Percentiles rank a stretch among this genome's conserved stretches.
These are phyloP conservation scores for Heterotis niloticus DNA, from an alignment of 2,113 vertebrate genomes.

Conservation along the genomic window DNA sequence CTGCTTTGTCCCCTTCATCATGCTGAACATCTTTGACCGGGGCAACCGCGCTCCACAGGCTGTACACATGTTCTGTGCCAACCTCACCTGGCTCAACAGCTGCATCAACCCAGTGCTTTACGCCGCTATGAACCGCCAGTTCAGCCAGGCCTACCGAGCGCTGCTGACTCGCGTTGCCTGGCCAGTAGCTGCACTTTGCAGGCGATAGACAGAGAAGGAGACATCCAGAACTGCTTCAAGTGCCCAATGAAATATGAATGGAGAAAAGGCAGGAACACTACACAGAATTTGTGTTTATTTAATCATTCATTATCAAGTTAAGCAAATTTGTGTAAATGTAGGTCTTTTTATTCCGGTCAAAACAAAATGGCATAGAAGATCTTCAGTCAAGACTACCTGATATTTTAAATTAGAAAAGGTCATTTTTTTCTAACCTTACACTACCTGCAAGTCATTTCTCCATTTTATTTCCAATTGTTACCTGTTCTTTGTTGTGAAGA, in stretches of 20 bases:
- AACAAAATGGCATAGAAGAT: too few species aligned
- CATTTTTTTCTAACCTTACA: too few species aligned
- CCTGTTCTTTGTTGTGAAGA: too few species aligned
- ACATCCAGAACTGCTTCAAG: too few species aligned
- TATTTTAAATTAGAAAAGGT: too few species aligned
- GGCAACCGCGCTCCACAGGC: slow-evolving; percentile 62
- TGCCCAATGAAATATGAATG: background rate
- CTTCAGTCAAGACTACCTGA: too few species aligned
- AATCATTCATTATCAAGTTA: too few species aligned
- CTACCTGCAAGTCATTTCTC: too few species aligned
- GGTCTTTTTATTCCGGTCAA: too few species aligned
- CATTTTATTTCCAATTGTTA: too few species aligned
- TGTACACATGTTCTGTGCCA: slow-evolving; percentile 76
- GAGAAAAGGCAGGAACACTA: background rate
- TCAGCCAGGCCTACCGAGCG: slow-evolving; percentile 69
- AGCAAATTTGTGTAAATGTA: too few species aligned
- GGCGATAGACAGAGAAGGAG: background rate
- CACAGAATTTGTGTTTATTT: too few species aligned
- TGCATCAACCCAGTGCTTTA: slow-evolving; percentile 84
- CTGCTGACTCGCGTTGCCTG: slow-evolving; percentile 51
- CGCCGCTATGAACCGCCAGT: slow-evolving; percentile 79
- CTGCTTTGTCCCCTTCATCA: slow-evolving; percentile 73
- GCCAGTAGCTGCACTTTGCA: slow-evolving; percentile 47
- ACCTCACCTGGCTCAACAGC: slow-evolving; percentile 82
- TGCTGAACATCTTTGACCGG: slow-evolving; percentile 74